Conservation (phyloP, 2,797 vertebrate species). For the Eleutherodactylus coqui region DNA sequence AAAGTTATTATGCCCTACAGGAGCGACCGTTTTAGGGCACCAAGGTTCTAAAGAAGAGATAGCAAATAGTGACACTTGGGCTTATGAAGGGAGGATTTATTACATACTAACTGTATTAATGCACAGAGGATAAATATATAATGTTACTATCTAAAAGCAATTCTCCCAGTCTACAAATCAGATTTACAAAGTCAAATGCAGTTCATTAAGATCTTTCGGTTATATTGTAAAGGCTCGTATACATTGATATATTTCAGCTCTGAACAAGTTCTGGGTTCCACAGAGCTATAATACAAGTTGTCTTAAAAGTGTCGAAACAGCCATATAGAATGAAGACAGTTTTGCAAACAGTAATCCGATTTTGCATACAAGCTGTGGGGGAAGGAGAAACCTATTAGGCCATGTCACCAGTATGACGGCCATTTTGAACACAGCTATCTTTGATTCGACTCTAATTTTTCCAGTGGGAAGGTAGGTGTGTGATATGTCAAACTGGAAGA, state of each 20-base stretch:
- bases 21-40: neutral
- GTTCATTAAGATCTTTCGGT: neutral
- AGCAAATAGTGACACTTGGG: neutral
- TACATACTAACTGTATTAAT: neutral
- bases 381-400: no score
- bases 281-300: neutral
- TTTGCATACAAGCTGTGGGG: no score
- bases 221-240: neutral
- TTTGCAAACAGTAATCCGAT: no score
- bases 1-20: conserved; percentile 25
- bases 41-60: neutral
- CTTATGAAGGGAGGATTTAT: neutral
- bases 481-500: no score
- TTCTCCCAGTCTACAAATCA: conserved; percentile 4
- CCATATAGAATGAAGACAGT: no score
- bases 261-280: neutral
- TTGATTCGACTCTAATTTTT: no score
- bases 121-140: neutral
- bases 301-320: no score
- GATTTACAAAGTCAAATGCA: neutral
- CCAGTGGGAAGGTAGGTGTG: no score
- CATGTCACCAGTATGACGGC: no score
- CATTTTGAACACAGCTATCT: no score
- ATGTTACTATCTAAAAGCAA: neutral
- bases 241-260: neutral